Percentiles rank a stretch among this genome's conserved stretches.
phyloP scores from a whole-genome alignment of 2,113 vertebrate genomes.

The Thamnaconus septentrionalis region DNA sequence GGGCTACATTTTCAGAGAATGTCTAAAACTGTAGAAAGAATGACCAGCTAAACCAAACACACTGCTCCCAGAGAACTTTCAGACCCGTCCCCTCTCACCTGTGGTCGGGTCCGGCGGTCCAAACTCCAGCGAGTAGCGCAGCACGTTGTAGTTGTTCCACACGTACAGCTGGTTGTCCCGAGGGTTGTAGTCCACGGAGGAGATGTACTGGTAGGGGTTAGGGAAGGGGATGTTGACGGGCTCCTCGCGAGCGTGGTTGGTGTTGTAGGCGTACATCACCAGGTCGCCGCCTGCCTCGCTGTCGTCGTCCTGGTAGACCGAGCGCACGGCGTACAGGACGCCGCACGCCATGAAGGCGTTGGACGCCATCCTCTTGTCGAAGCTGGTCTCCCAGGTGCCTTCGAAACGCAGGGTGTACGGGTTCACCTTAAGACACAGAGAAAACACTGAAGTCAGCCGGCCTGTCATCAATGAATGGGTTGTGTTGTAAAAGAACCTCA shows the following conservation, averaged over 20 bases:
- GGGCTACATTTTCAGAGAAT: too few species aligned
- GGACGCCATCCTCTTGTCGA: constrained; percentile 92
- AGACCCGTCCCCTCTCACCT: constrained; percentile 58
- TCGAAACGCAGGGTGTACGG: constrained; percentile 94
- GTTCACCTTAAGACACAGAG: constrained; percentile 76
- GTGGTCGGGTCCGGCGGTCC: constrained; percentile 85
- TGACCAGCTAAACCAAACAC: neutral
- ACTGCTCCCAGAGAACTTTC: neutral
- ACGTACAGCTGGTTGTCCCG: constrained; percentile 95
- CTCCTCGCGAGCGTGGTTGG: constrained; percentile 84
- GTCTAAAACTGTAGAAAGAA: too few species aligned
- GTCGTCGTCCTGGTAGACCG: constrained; percentile 92
- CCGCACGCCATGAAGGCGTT: constrained; percentile 98
- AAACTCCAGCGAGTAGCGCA: constrained; percentile 89
- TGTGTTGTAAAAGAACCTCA: too few species aligned
- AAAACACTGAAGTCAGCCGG: neutral
- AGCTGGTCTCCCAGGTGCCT: constrained; percentile 92
- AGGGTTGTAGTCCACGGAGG: constrained; percentile 94
- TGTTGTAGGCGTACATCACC: constrained; percentile 91
- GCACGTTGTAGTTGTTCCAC: constrained; percentile 95
- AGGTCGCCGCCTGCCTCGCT: constrained; percentile 88
- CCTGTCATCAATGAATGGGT: neutral
- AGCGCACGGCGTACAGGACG: constrained; percentile 90
- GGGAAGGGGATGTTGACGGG: constrained; percentile 86
- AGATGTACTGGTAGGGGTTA: constrained; percentile 94